Evolutionary conservation across 1,140 invertebrate species (phyloP).

Genomic region (Dendrolimus punctatus): DNA sequence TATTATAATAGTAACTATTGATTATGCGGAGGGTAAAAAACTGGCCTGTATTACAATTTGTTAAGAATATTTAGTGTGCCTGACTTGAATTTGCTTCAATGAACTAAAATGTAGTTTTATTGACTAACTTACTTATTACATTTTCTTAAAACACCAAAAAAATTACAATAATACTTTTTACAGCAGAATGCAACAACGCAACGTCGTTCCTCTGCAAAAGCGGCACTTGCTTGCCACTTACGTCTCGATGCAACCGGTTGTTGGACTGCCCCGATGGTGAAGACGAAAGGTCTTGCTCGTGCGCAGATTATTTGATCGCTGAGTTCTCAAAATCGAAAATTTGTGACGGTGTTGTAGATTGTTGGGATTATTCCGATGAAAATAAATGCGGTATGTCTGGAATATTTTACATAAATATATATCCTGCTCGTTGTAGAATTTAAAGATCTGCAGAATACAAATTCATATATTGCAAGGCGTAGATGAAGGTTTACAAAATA

Average conservation of each 20-base stretch:
- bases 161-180: slow-evolving; percentile 12
- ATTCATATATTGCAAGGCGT: no score
- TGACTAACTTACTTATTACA: no score
- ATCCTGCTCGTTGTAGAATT: no score
- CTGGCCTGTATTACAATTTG: no score
- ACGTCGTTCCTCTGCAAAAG: slow-evolving; percentile 73
- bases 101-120: no score
- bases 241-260: slow-evolving; percentile 81
- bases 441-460: no score
- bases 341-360: slow-evolving; percentile 86
- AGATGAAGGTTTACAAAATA: no score
- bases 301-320: slow-evolving; percentile 81
- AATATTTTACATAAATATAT: not conserved
- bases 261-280: slow-evolving; percentile 81
- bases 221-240: slow-evolving; percentile 78
- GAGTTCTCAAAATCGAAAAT: slow-evolving; percentile 82
- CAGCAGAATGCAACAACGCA: slow-evolving; percentile 66
- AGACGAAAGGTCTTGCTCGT: slow-evolving; percentile 83
- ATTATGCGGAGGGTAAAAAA: no score
- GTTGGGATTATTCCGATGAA: slow-evolving; percentile 87
- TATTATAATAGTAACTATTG: no score
- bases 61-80: no score
- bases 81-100: no score
- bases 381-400: slow-evolving; percentile 79
- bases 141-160: no score